These are phyloP conservation scores for Corythoichthys intestinalis DNA, from an alignment of 2,113 vertebrate species.

Conservation along the genomic window DNA sequence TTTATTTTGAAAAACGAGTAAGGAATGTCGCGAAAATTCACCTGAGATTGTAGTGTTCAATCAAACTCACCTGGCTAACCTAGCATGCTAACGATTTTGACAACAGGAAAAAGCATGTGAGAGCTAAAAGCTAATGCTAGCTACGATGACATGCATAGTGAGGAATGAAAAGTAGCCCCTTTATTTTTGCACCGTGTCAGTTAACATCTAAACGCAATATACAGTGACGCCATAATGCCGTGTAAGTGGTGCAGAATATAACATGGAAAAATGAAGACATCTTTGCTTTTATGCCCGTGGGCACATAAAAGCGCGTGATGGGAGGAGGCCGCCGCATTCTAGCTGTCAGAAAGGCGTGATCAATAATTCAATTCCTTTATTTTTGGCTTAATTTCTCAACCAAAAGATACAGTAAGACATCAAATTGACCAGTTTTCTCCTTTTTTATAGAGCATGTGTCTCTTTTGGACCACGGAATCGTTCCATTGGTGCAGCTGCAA, in stretches of 20 bases:
- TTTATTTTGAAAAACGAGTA: neutral
- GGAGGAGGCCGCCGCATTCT: constrained; percentile 54
- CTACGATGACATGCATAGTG: constrained; percentile 3
- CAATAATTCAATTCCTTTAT: constrained; percentile 6
- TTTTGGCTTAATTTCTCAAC: neutral
- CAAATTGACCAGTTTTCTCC: neutral
- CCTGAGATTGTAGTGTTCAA: neutral
- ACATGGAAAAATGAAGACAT: constrained; percentile 1
- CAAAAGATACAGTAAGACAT: neutral
- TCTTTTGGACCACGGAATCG: constrained; percentile 95
- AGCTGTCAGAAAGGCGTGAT: constrained; percentile 40
- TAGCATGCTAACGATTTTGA: constrained; percentile 52
- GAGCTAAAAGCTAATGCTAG: constrained; percentile 51
- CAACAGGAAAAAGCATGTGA: constrained; percentile 62
- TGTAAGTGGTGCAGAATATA: neutral
- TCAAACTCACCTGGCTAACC: constrained; percentile 26
- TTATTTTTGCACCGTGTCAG: fast-evolving
- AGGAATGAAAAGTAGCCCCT: neutral
- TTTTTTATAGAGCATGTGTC: constrained; percentile 81
- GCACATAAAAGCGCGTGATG: constrained; percentile 36
- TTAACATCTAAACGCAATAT: too few species aligned
- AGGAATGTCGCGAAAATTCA: neutral
- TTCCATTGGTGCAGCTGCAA: constrained; percentile 91
- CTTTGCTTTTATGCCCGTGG: neutral
- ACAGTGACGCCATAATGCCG: too few species aligned